A percentile compares a stretch with the other conserved stretches of the same genome.
Evolutionary conservation across 2,888 invertebrate genomes (phyloP).

Genomic region (Apeira syringaria): DNA sequence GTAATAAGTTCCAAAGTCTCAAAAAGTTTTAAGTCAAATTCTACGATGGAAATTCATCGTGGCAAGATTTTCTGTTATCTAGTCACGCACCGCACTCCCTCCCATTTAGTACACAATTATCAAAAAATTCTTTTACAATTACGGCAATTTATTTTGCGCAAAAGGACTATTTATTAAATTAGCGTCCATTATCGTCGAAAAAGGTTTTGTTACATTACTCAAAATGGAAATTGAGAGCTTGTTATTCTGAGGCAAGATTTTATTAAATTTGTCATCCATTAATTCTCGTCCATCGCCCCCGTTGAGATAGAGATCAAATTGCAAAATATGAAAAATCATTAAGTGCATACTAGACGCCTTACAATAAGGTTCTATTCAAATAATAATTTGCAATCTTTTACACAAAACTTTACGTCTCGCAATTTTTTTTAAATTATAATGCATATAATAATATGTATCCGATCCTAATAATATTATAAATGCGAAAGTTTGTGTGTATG

Average conservation of each 20-base stretch:
- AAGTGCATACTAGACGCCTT: background rate
- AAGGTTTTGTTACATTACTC: conserved; percentile 36
- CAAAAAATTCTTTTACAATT: conserved; percentile 49
- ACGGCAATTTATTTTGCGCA: conserved; percentile 46
- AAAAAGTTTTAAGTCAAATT: background rate
- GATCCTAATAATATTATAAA: too few species aligned
- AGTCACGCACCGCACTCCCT: conserved; percentile 42
- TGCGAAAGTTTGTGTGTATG: too few species aligned
- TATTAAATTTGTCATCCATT: conserved; percentile 16
- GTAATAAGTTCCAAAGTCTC: too few species aligned
- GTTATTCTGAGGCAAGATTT: conserved; percentile 29
- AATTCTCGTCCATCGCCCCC: conserved; percentile 3
- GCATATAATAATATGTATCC: too few species aligned
- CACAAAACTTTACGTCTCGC: too few species aligned
- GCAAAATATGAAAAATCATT: background rate
- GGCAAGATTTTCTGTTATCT: conserved; percentile 41
- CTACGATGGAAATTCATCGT: conserved; percentile 23
- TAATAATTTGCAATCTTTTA: too few species aligned
- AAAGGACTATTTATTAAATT: conserved; percentile 55
- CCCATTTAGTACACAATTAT: conserved; percentile 40
- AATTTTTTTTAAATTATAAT: too few species aligned
- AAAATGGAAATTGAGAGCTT: conserved; percentile 38
- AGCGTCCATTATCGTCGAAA: conserved; percentile 47
- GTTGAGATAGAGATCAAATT: background rate
- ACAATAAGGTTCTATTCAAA: background rate